These are phyloP conservation scores for Brachyopa scutellaris DNA, from an alignment of 2,888 invertebrate species.

Conservation along the genomic window DNA sequence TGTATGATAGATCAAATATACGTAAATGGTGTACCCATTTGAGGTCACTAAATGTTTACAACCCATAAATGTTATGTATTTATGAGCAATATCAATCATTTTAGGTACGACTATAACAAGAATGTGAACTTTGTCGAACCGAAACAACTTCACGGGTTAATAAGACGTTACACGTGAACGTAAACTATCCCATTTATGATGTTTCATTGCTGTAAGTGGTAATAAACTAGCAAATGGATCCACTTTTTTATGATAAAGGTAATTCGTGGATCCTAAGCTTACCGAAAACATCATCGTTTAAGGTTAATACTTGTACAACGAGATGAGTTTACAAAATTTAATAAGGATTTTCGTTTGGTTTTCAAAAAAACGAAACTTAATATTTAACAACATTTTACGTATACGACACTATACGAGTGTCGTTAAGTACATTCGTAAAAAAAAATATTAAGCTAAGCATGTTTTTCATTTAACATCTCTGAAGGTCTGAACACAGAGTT, in stretches of 20 bases:
- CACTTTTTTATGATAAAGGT: slow-evolving; percentile 33
- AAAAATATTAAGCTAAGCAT: too few species aligned
- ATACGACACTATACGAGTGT: too few species aligned
- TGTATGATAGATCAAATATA: slow-evolving; percentile 25
- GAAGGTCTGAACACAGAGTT: too few species aligned
- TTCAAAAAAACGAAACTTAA: too few species aligned
- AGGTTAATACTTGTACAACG: background rate
- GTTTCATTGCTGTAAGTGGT: slow-evolving; percentile 47
- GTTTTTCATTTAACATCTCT: too few species aligned
- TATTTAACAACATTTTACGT: too few species aligned
- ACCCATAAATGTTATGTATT: slow-evolving; percentile 32
- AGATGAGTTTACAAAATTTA: slow-evolving; percentile 9
- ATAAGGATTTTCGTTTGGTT: too few species aligned
- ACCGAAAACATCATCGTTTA: slow-evolving; percentile 3
- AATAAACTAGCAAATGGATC: slow-evolving; percentile 32
- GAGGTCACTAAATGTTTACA: slow-evolving; percentile 29
- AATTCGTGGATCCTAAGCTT: background rate
- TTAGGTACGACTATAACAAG: slow-evolving; percentile 9
- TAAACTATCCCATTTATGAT: slow-evolving; percentile 47
- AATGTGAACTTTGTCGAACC: slow-evolving; percentile 16
- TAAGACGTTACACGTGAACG: slow-evolving; percentile 40
- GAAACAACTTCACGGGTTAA: slow-evolving; percentile 22
- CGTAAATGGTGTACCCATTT: slow-evolving; percentile 24
- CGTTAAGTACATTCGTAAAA: too few species aligned
- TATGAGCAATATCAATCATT: slow-evolving; percentile 51